These are phyloP conservation scores for Falco novaeseelandiae DNA, from an alignment of 2,797 vertebrate genomes.

Conservation along the genomic window DNA sequence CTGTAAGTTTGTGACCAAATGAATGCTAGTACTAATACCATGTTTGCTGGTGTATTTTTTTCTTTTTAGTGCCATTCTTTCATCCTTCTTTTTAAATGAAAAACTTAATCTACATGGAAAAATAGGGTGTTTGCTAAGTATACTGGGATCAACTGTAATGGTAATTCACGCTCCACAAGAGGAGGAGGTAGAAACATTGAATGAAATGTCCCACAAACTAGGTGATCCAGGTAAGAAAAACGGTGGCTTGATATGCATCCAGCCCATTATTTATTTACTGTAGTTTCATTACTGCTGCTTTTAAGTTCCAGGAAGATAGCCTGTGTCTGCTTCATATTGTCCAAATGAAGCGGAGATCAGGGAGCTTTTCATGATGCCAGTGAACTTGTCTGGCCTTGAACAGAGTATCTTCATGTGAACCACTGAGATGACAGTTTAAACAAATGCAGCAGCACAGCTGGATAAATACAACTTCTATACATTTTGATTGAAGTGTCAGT, in stretches of 20 bases:
- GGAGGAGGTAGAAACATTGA: constrained; percentile 92
- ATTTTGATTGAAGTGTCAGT: neutral
- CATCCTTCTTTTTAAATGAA: constrained; percentile 96
- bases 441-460: neutral
- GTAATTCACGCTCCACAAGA: constrained; percentile 97
- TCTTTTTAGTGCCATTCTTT: constrained; percentile 89
- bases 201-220: constrained; percentile 91
- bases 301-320: neutral
- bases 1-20: neutral
- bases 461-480: neutral
- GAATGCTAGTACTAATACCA: neutral
- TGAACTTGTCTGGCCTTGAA: neutral
- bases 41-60: neutral
- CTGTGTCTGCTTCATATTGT: neutral
- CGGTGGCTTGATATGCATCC: neutral
- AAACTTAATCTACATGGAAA: constrained; percentile 97
- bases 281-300: neutral
- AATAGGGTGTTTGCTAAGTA: constrained; percentile 94
- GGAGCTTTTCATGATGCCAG: neutral
- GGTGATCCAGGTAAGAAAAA: constrained; percentile 90
- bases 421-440: neutral
- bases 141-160: constrained; percentile 97
- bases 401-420: neutral
- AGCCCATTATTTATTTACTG: neutral
- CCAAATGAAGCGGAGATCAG: neutral